Evolutionary conservation across 2,797 vertebrate genomes (phyloP).

Genomic region (Manis pentadactyla): DNA sequence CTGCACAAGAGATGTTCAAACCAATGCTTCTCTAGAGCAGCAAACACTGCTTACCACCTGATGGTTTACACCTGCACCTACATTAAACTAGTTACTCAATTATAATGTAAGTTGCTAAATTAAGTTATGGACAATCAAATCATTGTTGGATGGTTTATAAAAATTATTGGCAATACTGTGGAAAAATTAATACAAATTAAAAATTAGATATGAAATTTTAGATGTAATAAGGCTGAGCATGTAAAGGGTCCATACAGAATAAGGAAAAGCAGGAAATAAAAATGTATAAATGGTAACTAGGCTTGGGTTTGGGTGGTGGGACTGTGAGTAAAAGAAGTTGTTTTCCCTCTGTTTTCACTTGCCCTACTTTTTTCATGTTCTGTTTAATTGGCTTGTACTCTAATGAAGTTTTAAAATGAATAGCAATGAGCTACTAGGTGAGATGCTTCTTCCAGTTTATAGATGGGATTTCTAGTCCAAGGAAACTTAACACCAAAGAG

Average conservation of each 20-base stretch:
- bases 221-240: not conserved
- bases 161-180: not conserved
- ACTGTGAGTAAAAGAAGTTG: not conserved
- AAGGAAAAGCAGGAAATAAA: not conserved
- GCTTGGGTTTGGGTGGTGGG: not conserved
- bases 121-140: not conserved
- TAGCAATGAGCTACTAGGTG: not conserved
- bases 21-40: not conserved
- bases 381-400: not conserved
- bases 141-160: not conserved
- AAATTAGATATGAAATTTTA: slow-evolving; percentile 28
- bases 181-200: not conserved
- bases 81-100: not conserved
- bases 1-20: not conserved
- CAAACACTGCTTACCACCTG: not conserved
- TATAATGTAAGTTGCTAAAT: not conserved
- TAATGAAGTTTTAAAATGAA: not conserved
- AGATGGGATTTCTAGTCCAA: not conserved
- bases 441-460: not conserved
- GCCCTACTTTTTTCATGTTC: not conserved
- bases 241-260: not conserved
- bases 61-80: not conserved
- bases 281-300: not conserved
- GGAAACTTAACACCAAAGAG: not conserved
- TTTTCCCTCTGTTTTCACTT: not conserved